Percentiles rank a stretch among this genome's conserved stretches.
Conservation (phyloP, 2,113 vertebrate genomes). For the Pedionomus torquatus region DNA sequence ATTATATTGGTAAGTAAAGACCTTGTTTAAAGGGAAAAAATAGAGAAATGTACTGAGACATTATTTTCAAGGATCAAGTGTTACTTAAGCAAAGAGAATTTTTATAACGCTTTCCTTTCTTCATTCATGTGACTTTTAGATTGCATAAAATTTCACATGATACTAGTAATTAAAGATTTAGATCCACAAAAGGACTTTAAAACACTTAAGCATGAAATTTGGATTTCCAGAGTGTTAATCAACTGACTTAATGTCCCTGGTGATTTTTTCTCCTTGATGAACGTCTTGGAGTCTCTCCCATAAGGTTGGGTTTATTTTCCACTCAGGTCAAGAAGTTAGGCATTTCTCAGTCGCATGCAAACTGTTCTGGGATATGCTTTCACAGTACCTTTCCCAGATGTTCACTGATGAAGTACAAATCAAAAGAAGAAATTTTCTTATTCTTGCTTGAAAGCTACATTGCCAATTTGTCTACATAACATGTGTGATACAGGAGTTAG, state of each 20-base stretch:
- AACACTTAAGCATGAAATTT: not conserved
- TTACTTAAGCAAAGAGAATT: not conserved
- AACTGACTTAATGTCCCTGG: not conserved
- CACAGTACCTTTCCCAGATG: not conserved
- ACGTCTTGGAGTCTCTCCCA: not conserved
- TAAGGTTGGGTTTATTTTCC: not conserved
- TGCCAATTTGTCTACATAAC: not conserved
- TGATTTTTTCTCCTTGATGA: not conserved
- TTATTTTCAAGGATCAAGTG: not conserved
- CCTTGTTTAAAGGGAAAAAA: not conserved
- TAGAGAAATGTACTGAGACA: not conserved
- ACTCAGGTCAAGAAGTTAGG: not conserved
- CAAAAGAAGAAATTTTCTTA: not conserved
- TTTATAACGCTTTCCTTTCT: not conserved
- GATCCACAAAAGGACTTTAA: not conserved
- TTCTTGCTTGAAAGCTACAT: not conserved
- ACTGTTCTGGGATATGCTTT: not conserved
- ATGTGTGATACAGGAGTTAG: not conserved
- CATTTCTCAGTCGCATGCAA: not conserved
- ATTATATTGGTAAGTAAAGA: not conserved
- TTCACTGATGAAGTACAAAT: not conserved
- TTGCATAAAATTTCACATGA: not conserved
- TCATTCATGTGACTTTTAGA: not conserved
- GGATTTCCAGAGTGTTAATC: not conserved
- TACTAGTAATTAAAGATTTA: not conserved